Evolutionary conservation across 1,140 invertebrate species (phyloP).

Genomic region (Aphidius gifuensis): DNA sequence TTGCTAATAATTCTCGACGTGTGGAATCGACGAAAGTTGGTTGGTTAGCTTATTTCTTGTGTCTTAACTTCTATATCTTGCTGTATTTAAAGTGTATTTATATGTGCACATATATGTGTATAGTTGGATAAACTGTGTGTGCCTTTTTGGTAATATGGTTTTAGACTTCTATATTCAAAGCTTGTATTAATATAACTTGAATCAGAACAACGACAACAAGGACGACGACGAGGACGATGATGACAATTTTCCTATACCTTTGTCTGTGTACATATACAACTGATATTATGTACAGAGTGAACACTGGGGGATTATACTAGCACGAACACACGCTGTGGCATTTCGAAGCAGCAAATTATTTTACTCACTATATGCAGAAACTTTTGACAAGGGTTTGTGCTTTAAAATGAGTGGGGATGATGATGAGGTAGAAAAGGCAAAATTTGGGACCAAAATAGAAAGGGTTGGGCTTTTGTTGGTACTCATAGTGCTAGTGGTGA

Average conservation of each 20-base stretch:
- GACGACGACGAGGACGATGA: neutral
- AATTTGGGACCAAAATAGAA: neutral
- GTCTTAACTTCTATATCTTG: constrained; percentile 4
- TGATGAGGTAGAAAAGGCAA: neutral
- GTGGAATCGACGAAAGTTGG: constrained; percentile 25
- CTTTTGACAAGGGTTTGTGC: constrained; percentile 27
- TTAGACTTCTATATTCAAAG: too few species aligned
- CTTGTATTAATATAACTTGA: too few species aligned
- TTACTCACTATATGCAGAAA: constrained; percentile 31
- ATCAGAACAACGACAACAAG: too few species aligned
- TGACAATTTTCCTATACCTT: constrained; percentile 9
- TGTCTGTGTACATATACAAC: constrained; percentile 2
- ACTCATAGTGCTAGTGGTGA: neutral
- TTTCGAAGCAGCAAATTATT: constrained; percentile 45
- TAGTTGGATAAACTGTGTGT: neutral
- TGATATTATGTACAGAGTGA: neutral
- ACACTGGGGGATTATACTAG: constrained; percentile 23
- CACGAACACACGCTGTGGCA: constrained; percentile 25
- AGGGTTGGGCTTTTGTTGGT: neutral
- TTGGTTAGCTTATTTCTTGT: neutral
- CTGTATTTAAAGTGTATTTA: neutral
- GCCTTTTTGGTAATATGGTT: neutral
- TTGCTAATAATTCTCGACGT: constrained; percentile 24
- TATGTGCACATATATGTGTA: too few species aligned
- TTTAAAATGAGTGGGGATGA: neutral